phyloP scores from a whole-genome alignment of 2,113 vertebrate species.

The Lophochroa leadbeateri region DNA sequence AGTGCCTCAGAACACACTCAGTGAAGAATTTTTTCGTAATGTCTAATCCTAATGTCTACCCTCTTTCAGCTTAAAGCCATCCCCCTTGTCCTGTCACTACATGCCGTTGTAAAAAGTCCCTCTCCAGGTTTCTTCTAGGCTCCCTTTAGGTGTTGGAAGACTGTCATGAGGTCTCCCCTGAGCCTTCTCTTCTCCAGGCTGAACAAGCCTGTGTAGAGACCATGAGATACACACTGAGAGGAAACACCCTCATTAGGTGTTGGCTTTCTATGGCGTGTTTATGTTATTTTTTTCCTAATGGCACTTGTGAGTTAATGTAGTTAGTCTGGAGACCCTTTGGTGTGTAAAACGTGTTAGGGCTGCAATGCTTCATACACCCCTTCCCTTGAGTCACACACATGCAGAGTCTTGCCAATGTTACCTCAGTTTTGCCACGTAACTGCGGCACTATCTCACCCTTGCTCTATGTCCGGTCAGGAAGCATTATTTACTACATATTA shows the following conservation, averaged over 20 bases:
- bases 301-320: neutral
- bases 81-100: neutral
- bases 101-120: neutral
- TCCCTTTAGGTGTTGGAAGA: neutral
- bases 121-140: neutral
- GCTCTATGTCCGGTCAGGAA: neutral
- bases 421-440: neutral
- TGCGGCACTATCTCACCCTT: neutral
- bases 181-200: neutral
- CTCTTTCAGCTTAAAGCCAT: neutral
- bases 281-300: neutral
- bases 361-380: fast-evolving
- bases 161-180: neutral
- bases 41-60: neutral
- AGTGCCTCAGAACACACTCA: neutral
- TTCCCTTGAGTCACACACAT: fast-evolving
- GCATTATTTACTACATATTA: neutral
- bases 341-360: neutral
- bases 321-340: neutral
- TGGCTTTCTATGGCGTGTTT: neutral
- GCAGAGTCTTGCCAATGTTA: fast-evolving
- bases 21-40: neutral
- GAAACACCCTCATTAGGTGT: neutral
- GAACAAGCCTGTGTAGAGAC: neutral
- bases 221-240: neutral